Base-by-base conservation (phyloP, 1,140 invertebrate species). In the Atta colombica region DNA sequence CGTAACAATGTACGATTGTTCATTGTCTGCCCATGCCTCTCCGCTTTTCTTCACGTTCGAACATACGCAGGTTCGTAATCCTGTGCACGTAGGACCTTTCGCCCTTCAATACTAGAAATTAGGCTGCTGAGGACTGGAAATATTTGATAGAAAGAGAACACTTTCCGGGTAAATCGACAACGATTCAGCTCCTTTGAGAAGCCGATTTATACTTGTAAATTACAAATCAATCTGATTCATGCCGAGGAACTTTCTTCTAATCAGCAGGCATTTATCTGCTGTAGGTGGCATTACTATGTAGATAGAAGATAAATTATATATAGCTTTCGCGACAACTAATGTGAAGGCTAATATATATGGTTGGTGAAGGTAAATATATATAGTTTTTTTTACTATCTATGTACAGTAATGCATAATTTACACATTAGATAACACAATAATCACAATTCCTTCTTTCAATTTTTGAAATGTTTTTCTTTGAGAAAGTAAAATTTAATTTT, bases 1-100 rank as follows among this genome's bases (percentile, higher is more conserved):
- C 94, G 93, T 95, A 95, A 95, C 95, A 95, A 95, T 95, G 95
- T 95, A 95, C 95, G 92, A 95, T 95, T 95, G 95, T 95, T 95
- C 95, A 95, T 95, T 95, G 95, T 95, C 92, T 92, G 90, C 77
- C 86, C 81, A 86, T 89, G 90, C 91, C 84, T 86, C 75, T 77
- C 88, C 84, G 77, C 78, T 90, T 91, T 90, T 89, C 88, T 88
- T 91, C 84, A 87, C 88, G 86, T 87, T 69, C 39, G 31, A 69
- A 75, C 85, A 85, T 84, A 68, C 87, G 81, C 90, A 85, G 74
- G 80, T 82, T 87, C 78, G 87, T 87, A 91, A 91, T 85, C 89
- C 90, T 81, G 55, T 63, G 35, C 71, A 39, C 60, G 86, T 31
- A 58, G 51, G 45, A 66, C n/a, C 68, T 16, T 53, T 61, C 45